Evolutionary conservation across 2,888 invertebrate species (phyloP).

Genomic region (Drosophila suboccidentalis): DNA sequence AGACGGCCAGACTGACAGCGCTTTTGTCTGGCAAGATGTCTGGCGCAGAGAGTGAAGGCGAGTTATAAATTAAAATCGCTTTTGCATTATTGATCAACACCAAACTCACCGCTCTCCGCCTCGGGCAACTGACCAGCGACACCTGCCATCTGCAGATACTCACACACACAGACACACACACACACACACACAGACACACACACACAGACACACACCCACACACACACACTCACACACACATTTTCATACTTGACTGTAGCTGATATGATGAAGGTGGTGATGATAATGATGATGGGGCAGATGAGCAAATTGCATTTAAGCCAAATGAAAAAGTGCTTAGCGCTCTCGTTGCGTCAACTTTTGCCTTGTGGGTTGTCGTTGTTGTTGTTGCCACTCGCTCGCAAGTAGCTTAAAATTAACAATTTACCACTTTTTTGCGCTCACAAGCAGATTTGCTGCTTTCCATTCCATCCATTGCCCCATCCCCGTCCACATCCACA

Average conservation of each 20-base stretch:
- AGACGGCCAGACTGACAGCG: neutral
- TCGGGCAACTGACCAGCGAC: slow-evolving; percentile 20
- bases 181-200: neutral
- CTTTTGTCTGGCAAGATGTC: slow-evolving; percentile 22
- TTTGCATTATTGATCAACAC: slow-evolving; percentile 30
- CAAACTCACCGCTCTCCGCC: neutral
- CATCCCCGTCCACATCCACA: neutral
- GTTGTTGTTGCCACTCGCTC: slow-evolving; percentile 10
- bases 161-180: neutral
- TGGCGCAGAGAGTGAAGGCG: slow-evolving; percentile 26
- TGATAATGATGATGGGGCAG: neutral
- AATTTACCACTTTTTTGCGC: slow-evolving; percentile 73
- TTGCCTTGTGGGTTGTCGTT: slow-evolving; percentile 48
- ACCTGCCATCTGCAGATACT: slow-evolving; percentile 21
- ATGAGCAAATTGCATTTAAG: slow-evolving; percentile 53
- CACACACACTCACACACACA: neutral
- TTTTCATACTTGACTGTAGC: neutral
- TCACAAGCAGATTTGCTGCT: slow-evolving; percentile 60
- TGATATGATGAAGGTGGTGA: neutral
- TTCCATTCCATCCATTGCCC: neutral
- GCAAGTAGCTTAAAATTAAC: slow-evolving; percentile 73
- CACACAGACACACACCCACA: neutral
- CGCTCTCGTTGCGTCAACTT: slow-evolving; percentile 39
- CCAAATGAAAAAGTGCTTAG: slow-evolving; percentile 37
- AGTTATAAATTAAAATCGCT: slow-evolving; percentile 32